Percentiles rank a stretch among this genome's conserved stretches.
Evolutionary conservation across 2,888 invertebrate genomes (phyloP).

Genomic region (Melanophora roralis): DNA sequence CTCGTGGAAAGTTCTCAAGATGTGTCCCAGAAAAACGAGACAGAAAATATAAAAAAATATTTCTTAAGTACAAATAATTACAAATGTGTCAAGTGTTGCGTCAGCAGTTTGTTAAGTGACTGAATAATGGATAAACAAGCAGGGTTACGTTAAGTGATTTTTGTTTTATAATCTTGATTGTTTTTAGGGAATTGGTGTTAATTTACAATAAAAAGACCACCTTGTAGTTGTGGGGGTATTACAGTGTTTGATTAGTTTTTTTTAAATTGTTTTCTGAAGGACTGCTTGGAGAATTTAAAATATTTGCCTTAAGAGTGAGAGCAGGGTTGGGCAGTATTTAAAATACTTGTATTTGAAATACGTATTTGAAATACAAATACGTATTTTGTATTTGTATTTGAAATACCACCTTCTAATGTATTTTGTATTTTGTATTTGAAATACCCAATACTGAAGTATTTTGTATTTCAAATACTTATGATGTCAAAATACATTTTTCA

Average conservation of each 20-base stretch:
- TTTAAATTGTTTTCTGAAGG: not conserved
- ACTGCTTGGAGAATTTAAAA: not conserved
- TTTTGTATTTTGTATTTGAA: too few relatives aligned
- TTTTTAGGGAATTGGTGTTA: not conserved
- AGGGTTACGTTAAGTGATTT: constrained; percentile 24
- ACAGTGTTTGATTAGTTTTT: not conserved
- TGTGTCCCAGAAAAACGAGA: constrained; percentile 12
- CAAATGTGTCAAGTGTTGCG: constrained; percentile 55
- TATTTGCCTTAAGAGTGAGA: too few relatives aligned
- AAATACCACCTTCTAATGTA: too few relatives aligned
- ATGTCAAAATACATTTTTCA: too few relatives aligned
- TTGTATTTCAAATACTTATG: too few relatives aligned
- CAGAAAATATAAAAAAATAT: constrained; percentile 17
- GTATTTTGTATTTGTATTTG: too few relatives aligned
- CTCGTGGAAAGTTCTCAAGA: constrained; percentile 17
- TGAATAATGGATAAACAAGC: not conserved
- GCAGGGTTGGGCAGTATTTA: too few relatives aligned
- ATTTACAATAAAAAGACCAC: constrained; percentile 32
- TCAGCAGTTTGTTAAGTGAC: constrained; percentile 36
- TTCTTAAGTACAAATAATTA: constrained; percentile 39
- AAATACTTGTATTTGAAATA: too few relatives aligned
- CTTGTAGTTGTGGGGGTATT: not conserved
- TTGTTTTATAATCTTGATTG: not conserved
- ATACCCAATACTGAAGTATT: too few relatives aligned
- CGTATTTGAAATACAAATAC: too few relatives aligned